Evolutionary conservation across 1,140 invertebrate species (phyloP).

Genomic region (Linepithema humile): DNA sequence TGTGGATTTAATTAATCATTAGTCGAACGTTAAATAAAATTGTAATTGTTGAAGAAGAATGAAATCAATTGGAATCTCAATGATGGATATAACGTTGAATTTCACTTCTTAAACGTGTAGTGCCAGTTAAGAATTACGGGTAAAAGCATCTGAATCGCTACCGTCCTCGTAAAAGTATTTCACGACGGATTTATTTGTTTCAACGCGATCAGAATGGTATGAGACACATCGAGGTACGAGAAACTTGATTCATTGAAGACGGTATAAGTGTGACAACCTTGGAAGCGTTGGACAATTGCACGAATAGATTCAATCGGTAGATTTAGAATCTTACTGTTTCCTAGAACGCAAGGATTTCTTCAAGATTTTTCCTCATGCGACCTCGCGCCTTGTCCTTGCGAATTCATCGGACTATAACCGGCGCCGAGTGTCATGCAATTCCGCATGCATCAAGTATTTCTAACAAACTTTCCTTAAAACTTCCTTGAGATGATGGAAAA

Average conservation of each 20-base stretch:
- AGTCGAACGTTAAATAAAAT: background rate
- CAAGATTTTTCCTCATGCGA: constrained; percentile 30
- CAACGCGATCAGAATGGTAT: constrained; percentile 20
- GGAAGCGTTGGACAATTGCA: background rate
- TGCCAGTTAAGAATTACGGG: constrained; percentile 1
- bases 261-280: constrained; percentile 16
- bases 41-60: background rate
- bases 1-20: background rate
- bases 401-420: constrained; percentile 27
- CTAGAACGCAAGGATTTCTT: constrained; percentile 45
- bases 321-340: constrained; percentile 20
- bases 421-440: background rate
- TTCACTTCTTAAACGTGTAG: background rate
- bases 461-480: background rate
- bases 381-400: constrained; percentile 28
- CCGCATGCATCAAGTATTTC: background rate
- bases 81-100: background rate
- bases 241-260: constrained; percentile 16
- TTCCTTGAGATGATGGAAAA: background rate
- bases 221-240: background rate
- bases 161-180: constrained; percentile 10
- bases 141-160: constrained; percentile 12
- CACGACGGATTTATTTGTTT: constrained; percentile 14
- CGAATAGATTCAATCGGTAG: constrained; percentile 19
- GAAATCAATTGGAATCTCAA: background rate